These are phyloP conservation scores for Pristis pectinata DNA, from an alignment of 2,797 vertebrate genomes.

Conservation along the genomic window DNA sequence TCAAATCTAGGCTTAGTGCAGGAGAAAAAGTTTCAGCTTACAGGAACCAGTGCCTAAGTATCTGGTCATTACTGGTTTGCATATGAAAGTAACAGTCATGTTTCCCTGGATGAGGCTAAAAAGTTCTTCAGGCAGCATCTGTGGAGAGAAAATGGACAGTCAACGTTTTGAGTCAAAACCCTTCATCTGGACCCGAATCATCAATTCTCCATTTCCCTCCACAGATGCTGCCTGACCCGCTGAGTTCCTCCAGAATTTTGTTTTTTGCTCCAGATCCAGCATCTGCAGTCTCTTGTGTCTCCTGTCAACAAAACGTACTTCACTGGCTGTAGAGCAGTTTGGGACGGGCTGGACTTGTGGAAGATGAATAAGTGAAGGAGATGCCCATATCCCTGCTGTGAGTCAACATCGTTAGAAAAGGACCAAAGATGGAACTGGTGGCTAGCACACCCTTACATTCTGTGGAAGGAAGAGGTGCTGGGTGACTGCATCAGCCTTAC, in stretches of 20 bases:
- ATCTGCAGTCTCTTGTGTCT: too few relatives aligned
- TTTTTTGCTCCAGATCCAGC: too few relatives aligned
- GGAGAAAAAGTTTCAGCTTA: neutral
- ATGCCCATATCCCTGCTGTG: neutral
- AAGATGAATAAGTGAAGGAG: neutral
- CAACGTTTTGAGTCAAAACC: too few relatives aligned
- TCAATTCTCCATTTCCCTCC: too few relatives aligned
- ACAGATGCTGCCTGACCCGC: too few relatives aligned
- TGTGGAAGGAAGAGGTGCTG: neutral
- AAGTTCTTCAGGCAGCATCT: too few relatives aligned
- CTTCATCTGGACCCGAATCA: too few relatives aligned
- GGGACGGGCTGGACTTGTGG: neutral
- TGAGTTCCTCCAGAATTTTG: too few relatives aligned
- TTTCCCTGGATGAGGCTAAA: too few relatives aligned
- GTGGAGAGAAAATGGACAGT: too few relatives aligned
- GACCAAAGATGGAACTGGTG: neutral
- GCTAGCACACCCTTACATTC: neutral
- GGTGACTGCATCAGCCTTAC: constrained; percentile 49
- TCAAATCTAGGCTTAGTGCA: neutral
- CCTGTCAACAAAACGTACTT: neutral
- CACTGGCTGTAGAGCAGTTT: neutral
- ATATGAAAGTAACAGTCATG: too few relatives aligned
- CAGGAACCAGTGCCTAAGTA: neutral
- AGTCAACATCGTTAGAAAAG: neutral
- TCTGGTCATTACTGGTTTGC: too few relatives aligned